phyloP scores from a whole-genome alignment of 2,888 invertebrate species.

The Zonitis immaculata region DNA sequence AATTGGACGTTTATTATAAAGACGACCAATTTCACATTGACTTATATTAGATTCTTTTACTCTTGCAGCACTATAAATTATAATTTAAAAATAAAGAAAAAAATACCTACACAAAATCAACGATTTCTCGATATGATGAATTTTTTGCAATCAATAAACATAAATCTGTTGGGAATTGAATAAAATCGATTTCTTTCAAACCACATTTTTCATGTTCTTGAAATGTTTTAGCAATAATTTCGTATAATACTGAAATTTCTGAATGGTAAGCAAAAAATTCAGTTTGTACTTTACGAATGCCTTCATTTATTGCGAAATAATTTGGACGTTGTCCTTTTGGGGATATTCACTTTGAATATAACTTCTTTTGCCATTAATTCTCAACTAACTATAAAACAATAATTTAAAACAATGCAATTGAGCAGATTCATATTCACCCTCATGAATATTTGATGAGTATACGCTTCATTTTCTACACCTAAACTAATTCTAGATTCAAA shows the following conservation, averaged over 20 bases:
- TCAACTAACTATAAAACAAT: conserved; percentile 55
- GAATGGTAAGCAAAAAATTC: conserved; percentile 69
- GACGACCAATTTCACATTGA: neutral
- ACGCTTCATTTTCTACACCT: conserved; percentile 58
- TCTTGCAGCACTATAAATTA: conserved; percentile 24
- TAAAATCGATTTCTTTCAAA: conserved; percentile 58
- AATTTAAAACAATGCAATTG: too few relatives aligned
- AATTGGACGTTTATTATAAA: conserved; percentile 57
- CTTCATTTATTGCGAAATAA: conserved; percentile 60
- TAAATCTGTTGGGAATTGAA: conserved; percentile 54
- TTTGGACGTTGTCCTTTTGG: conserved; percentile 56
- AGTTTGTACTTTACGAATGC: conserved; percentile 56
- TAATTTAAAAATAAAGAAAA: too few relatives aligned
- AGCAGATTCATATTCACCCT: too few relatives aligned
- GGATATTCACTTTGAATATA: conserved; percentile 61
- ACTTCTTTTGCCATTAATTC: conserved; percentile 58
- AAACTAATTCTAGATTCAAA: conserved; percentile 55
- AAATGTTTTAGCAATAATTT: conserved; percentile 61
- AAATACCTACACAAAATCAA: neutral
- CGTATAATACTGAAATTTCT: conserved; percentile 66
- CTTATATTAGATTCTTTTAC: conserved; percentile 51
- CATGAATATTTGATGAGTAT: conserved; percentile 30
- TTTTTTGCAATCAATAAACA: conserved; percentile 59
- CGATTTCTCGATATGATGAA: conserved; percentile 56
- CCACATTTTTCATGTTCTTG: conserved; percentile 71